phyloP scores from a whole-genome alignment of 2,113 vertebrate genomes.

The Psophia crepitans region DNA sequence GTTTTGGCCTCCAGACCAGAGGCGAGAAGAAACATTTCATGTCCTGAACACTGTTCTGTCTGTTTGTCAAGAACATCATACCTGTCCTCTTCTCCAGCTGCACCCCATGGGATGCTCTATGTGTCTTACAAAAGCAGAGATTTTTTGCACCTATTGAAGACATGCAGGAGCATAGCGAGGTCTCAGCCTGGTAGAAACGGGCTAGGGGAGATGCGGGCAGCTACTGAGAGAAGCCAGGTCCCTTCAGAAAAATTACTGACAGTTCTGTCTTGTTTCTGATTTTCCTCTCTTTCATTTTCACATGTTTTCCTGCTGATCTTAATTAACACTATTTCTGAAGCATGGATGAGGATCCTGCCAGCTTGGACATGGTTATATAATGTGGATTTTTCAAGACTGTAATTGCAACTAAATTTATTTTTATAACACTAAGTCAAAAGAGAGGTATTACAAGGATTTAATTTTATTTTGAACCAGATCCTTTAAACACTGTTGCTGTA shows the following conservation, averaged over 20 bases:
- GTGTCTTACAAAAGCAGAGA: background rate
- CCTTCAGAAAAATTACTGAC: background rate
- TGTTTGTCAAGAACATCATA: background rate
- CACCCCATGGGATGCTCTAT: rapidly evolving
- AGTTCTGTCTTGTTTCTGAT: background rate
- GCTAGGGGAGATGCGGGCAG: background rate
- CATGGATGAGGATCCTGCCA: background rate
- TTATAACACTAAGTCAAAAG: background rate
- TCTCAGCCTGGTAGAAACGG: background rate
- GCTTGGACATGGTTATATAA: background rate
- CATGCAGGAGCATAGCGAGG: rapidly evolving
- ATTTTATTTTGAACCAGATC: constrained; percentile 14
- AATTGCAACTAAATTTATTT: constrained; percentile 48
- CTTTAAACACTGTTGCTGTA: constrained; percentile 11
- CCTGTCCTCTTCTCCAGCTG: background rate
- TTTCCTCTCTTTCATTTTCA: constrained; percentile 8
- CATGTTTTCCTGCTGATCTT: constrained; percentile 21
- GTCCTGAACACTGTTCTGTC: background rate
- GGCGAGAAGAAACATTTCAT: background rate
- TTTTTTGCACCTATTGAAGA: background rate
- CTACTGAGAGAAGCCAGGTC: background rate
- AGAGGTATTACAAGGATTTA: constrained; percentile 22
- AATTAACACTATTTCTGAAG: constrained; percentile 36
- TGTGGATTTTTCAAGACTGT: constrained; percentile 6
- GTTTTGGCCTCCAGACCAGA: background rate